A percentile compares a stretch with the other conserved stretches of the same genome.
phyloP scores from a whole-genome alignment of 2,888 invertebrate genomes.

The Callimorpha dominula region DNA sequence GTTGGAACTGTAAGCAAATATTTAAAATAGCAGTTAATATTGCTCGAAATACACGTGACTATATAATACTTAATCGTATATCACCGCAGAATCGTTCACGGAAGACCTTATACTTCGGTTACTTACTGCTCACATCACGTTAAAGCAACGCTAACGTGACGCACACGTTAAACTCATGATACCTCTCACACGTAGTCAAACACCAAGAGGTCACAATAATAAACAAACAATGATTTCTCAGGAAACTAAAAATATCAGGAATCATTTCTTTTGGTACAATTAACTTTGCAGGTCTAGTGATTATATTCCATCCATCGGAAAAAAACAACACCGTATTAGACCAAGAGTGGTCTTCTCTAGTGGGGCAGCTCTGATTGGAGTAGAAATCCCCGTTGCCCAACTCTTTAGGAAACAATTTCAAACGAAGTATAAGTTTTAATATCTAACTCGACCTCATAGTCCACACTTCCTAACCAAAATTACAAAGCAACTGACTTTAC shows the following conservation, averaged over 20 bases:
- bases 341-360: neutral
- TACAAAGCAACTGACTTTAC: neutral
- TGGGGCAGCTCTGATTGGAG: neutral
- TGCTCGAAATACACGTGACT: neutral
- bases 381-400: neutral
- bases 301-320: no score
- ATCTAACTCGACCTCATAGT: neutral
- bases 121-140: neutral
- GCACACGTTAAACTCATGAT: neutral
- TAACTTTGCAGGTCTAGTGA: no score
- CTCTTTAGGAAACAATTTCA: neutral
- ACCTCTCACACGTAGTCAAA: neutral
- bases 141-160: neutral
- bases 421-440: neutral
- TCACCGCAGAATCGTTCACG: neutral
- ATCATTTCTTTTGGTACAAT: no score
- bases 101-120: neutral
- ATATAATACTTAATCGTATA: neutral
- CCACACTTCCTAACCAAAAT: neutral
- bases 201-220: neutral
- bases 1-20: conserved; percentile 44
- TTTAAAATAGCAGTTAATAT: conserved; percentile 36
- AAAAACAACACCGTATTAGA: no score
- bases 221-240: neutral
- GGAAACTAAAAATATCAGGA: no score